A percentile compares a stretch with the other conserved stretches of the same genome.
Conservation (phyloP, 2,888 invertebrate species). For the Malthinus flaveolus region DNA sequence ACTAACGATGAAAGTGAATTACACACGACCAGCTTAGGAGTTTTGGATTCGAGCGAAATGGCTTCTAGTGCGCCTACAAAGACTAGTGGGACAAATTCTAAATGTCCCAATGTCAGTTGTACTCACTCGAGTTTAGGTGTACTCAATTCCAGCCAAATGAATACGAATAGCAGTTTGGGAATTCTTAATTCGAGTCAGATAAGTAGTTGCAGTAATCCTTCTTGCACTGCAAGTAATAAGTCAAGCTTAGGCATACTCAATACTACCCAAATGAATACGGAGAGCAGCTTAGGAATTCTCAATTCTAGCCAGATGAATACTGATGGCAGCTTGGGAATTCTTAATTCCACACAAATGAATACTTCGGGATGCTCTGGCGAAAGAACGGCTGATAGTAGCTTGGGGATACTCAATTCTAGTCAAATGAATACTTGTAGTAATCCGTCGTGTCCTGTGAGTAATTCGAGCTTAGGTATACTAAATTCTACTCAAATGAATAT, state of each 20-base stretch:
- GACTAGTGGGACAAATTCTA: no score
- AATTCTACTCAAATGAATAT: not conserved
- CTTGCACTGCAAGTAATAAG: not conserved
- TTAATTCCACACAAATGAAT: conserved; percentile 2
- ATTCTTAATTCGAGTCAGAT: not conserved
- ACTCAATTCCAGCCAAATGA: not conserved
- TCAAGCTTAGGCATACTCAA: not conserved
- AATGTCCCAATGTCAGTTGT: not conserved
- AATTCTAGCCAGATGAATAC: not conserved
- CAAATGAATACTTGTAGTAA: not conserved
- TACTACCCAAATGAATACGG: not conserved
- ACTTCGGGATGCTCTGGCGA: not conserved
- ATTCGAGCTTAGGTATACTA: not conserved
- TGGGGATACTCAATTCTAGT: not conserved
- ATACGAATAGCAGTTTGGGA: not conserved
- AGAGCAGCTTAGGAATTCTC: not conserved
- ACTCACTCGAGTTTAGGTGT: not conserved
- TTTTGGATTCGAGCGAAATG: not conserved
- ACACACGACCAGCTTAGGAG: not conserved
- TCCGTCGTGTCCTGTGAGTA: no score
- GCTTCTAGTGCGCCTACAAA: not conserved
- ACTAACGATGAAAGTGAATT: not conserved
- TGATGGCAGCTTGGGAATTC: conserved; percentile 6
- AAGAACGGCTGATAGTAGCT: not conserved
- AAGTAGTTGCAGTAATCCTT: not conserved